A percentile compares a stretch with the other conserved stretches of the same genome.
Evolutionary conservation across 2,113 vertebrate species (phyloP).

Genomic region (Penelope pileata): DNA sequence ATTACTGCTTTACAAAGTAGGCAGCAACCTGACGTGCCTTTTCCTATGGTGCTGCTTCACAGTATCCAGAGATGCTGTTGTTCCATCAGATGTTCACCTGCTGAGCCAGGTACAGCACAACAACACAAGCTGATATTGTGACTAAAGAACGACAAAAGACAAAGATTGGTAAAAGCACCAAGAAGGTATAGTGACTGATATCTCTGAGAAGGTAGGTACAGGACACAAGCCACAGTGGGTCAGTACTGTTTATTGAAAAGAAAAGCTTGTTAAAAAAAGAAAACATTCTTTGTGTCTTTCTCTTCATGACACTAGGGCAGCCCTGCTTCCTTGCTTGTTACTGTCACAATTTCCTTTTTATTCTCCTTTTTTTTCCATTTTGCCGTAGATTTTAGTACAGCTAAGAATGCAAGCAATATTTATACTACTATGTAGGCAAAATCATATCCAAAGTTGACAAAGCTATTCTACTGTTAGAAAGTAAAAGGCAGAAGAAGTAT

Average conservation of each 20-base stretch:
- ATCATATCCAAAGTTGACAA: neutral
- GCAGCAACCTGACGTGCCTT: neutral
- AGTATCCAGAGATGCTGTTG: neutral
- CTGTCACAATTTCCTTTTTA: neutral
- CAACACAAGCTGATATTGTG: neutral
- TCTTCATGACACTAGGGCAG: neutral
- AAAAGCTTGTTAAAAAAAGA: neutral
- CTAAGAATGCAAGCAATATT: neutral
- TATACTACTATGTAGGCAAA: neutral
- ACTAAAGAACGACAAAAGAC: neutral
- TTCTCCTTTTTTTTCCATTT: neutral
- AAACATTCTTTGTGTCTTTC: neutral
- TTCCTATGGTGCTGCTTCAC: neutral
- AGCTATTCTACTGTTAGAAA: neutral
- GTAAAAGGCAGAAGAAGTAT: neutral
- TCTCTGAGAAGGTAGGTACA: neutral
- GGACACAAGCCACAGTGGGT: accelerated
- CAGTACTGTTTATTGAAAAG: neutral
- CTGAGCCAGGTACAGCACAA: neutral
- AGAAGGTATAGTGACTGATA: neutral
- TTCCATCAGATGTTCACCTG: neutral
- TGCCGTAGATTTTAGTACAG: neutral
- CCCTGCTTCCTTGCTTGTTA: neutral
- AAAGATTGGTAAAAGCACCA: neutral
- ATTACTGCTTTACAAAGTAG: neutral